A percentile compares a stretch with the other conserved stretches of the same genome.
Conservation (phyloP, 2,797 vertebrate species). For the Ctenosaura bakeri region DNA sequence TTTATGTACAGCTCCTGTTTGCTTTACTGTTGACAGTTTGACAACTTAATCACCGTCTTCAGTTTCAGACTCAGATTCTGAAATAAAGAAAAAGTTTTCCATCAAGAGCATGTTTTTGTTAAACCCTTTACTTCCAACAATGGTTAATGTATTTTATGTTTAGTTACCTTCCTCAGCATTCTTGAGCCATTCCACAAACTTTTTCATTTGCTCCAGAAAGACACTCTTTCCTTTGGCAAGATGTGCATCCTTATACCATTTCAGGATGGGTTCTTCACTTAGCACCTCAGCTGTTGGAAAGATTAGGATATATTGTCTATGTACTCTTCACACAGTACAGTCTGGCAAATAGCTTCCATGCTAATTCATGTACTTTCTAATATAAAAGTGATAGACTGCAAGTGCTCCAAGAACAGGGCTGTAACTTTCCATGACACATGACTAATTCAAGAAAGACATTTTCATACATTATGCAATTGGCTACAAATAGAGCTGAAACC, state of each 20-base stretch:
- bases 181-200: conserved; percentile 98
- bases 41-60: conserved; percentile 94
- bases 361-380: neutral
- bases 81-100: conserved; percentile 55
- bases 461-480: neutral
- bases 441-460: neutral
- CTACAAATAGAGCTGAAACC: neutral
- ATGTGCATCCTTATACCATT: conserved; percentile 95
- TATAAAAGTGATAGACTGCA: neutral
- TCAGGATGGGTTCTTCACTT: conserved; percentile 96
- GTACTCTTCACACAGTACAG: neutral
- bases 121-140: neutral
- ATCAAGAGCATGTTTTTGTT: neutral
- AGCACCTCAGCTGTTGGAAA: conserved; percentile 89
- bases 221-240: conserved; percentile 94
- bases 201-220: conserved; percentile 98
- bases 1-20: conserved; percentile 89
- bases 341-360: neutral
- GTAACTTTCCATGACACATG: neutral
- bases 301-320: neutral
- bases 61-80: conserved; percentile 96
- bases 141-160: neutral
- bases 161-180: conserved; percentile 94
- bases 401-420: neutral
- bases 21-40: conserved; percentile 82